Base-by-base conservation (phyloP, 2,113 vertebrate species). In the Synchiropus splendidus region DNA sequence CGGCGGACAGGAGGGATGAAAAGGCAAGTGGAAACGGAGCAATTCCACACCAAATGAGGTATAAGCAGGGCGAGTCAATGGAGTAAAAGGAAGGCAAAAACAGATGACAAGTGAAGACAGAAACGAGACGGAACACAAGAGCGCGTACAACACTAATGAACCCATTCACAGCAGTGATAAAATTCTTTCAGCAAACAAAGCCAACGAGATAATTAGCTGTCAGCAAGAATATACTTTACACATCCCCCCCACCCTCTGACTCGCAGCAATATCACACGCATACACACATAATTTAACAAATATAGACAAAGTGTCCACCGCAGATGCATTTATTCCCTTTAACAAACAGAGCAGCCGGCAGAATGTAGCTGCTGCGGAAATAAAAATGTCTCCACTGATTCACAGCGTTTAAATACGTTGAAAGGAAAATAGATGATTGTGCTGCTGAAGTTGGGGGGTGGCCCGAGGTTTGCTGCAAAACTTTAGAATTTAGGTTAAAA, bases 141-240 rank as follows among this genome's bases (percentile, higher is more conserved):
- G 33, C 14, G 39, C 16, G 39, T 16, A 18, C 38, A 51, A 42
- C 30, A 32, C 4, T 12, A 39, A 56, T 36, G 18, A 40, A 60
- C 42, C 31, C 9, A 18, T 49, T 34, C 35, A 31, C 37, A 35
- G 33, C 36, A 18, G 50, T 38, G 31, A 54, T 44, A 11, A 41
- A 49, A 21, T 49, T 42, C 5, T 31, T 61, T 67, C 58, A 46
- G 36, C 49, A 62, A 67, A 57, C 36, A 57, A 61, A n/a, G 48
- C 36, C 48, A 57, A 52, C 52, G 16, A 50, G 58, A 53, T 61
- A 61, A 66, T 66, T 60, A 60, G 51, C 44, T 66, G 63, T 61
- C 52, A 49, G 30, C 44, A 34, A 38, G 18, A 56, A 56, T 52
- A 37, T 48, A 30, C 6, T 36, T 51, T 52, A 41, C 47, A 51